A percentile compares a stretch with the other conserved stretches of the same genome.
These are phyloP conservation scores for Pyxicephalus adspersus DNA, from an alignment of 2,113 vertebrate genomes.

Conservation along the genomic window DNA sequence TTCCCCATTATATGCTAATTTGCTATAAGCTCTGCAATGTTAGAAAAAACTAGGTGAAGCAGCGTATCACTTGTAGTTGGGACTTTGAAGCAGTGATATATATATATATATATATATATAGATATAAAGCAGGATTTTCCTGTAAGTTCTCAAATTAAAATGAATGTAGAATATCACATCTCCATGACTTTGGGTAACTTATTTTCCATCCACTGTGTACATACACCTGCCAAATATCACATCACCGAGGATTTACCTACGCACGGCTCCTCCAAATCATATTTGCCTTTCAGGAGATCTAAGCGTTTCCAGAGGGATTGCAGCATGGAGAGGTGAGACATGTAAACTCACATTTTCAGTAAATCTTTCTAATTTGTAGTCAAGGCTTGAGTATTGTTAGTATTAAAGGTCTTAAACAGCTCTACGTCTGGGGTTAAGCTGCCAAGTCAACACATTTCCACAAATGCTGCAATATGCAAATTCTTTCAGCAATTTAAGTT, in stretches of 20 bases:
- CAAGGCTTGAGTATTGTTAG: slow-evolving; percentile 25
- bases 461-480: slow-evolving; percentile 13
- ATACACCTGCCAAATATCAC: slow-evolving; percentile 34
- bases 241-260: slow-evolving; percentile 7
- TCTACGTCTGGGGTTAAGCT: neutral
- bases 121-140: neutral
- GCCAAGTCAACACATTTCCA: slow-evolving; percentile 38
- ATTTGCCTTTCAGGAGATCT: slow-evolving; percentile 40
- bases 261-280: slow-evolving; percentile 11
- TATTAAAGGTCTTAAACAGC: slow-evolving; percentile 19
- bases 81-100: too few relatives aligned
- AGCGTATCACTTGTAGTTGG: too few relatives aligned
- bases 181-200: slow-evolving; percentile 11
- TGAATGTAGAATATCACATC: slow-evolving; percentile 24
- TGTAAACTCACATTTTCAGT: slow-evolving; percentile 29
- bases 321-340: neutral
- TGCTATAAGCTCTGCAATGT: too few relatives aligned
- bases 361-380: slow-evolving; percentile 41
- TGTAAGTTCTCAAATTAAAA: neutral
- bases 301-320: slow-evolving; percentile 20
- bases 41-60: too few relatives aligned
- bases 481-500: slow-evolving; percentile 23
- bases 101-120: too few relatives aligned
- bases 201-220: slow-evolving; percentile 28
- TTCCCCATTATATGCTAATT: too few relatives aligned